phyloP scores from a whole-genome alignment of 2,113 vertebrate species.

The Burhinus bistriatus region DNA sequence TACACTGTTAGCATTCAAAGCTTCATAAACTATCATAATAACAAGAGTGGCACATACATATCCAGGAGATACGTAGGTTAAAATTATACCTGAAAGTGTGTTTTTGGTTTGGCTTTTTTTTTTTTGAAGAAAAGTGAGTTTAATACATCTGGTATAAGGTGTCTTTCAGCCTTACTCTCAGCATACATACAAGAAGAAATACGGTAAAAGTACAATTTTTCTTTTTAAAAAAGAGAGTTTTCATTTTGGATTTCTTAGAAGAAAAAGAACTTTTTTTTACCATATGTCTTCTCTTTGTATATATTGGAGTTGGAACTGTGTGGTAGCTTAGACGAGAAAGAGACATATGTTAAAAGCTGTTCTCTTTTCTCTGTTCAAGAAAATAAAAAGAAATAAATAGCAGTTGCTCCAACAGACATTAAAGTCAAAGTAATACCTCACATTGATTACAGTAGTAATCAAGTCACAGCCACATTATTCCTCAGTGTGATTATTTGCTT shows the following conservation, averaged over 20 bases:
- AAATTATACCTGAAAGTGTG: neutral
- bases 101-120: neutral
- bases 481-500: neutral
- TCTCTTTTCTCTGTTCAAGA: slow-evolving; percentile 40
- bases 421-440: neutral
- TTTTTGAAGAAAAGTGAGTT: neutral
- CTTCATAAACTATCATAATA: neutral
- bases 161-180: neutral
- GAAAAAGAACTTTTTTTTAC: neutral
- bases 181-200: neutral
- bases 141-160: neutral
- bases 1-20: neutral
- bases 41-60: neutral
- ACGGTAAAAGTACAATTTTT: neutral
- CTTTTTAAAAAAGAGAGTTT: neutral
- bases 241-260: neutral
- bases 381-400: slow-evolving; percentile 48
- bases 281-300: slow-evolving; percentile 34
- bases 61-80: neutral
- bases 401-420: slow-evolving; percentile 29
- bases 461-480: neutral
- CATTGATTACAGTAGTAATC: neutral
- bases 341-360: slow-evolving; percentile 57
- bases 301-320: neutral
- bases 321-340: slow-evolving; percentile 26